Percentiles rank a stretch among this genome's conserved stretches.
Evolutionary conservation across 2,888 invertebrate genomes (phyloP).

Genomic region (Mimachlamys varia): DNA sequence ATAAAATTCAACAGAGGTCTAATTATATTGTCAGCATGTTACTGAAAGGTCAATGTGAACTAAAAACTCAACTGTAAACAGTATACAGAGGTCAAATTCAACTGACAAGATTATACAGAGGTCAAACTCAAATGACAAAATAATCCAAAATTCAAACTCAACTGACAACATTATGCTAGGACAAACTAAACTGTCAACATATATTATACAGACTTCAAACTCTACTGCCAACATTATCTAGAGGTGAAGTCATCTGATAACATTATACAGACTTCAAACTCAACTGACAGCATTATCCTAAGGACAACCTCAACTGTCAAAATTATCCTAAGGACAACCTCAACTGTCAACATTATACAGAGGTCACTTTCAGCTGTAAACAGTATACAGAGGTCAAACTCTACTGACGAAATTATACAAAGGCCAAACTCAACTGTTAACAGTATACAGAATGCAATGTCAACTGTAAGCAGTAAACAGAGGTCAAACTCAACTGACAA

Average conservation of each 20-base stretch:
- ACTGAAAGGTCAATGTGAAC: background rate
- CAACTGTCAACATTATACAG: background rate
- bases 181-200: background rate
- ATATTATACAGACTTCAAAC: background rate
- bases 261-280: background rate
- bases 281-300: background rate
- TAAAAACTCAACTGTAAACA: background rate
- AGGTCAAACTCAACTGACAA: background rate
- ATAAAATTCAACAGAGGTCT: background rate
- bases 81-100: background rate
- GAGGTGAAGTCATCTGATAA: background rate
- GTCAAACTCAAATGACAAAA: background rate
- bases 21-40: background rate
- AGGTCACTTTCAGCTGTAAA: background rate
- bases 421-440: background rate
- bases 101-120: background rate
- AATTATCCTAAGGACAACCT: background rate
- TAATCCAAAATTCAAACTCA: background rate
- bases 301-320: background rate
- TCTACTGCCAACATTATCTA: background rate
- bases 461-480: background rate
- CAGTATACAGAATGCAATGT: background rate
- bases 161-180: background rate
- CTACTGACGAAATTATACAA: background rate
- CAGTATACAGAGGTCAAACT: background rate